Conservation (phyloP, 92 coral and sea anemone species). For the Porites cylindrica region DNA sequence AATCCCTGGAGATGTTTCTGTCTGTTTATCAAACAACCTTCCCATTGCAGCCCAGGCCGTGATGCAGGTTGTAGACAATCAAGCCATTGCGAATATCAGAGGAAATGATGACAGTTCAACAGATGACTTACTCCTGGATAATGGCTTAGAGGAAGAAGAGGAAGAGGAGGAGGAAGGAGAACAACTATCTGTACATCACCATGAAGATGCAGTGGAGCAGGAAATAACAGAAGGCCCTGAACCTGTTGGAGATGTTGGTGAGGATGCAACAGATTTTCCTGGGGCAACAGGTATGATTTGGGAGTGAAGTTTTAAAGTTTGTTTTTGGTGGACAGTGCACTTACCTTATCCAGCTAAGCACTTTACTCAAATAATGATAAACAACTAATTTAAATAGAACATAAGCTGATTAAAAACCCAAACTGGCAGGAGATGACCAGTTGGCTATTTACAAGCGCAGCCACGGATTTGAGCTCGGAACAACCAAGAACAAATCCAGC, state of each 20-base stretch:
- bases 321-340: too few relatives aligned
- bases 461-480: too few relatives aligned
- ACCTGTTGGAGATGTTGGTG: constrained; percentile 1
- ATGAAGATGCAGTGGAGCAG: neutral
- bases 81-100: neutral
- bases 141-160: constrained; percentile 29
- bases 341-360: too few relatives aligned
- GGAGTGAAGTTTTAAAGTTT: too few relatives aligned
- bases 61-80: constrained; percentile 18
- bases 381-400: too few relatives aligned
- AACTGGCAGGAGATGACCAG: too few relatives aligned
- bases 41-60: constrained; percentile 30
- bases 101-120: neutral
- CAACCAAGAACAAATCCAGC: too few relatives aligned
- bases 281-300: constrained; percentile 8
- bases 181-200: too few relatives aligned
- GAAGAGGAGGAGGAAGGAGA: neutral
- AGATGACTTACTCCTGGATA: constrained; percentile 14
- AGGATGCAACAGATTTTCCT: neutral
- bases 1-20: too few relatives aligned
- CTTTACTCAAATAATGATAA: too few relatives aligned
- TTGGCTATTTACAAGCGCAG: too few relatives aligned
- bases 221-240: constrained; percentile 14
- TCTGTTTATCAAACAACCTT: neutral
- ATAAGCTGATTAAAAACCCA: too few relatives aligned